Evolutionary conservation across 2,113 vertebrate genomes (phyloP).

Genomic region (Xenopus tropicalis): DNA sequence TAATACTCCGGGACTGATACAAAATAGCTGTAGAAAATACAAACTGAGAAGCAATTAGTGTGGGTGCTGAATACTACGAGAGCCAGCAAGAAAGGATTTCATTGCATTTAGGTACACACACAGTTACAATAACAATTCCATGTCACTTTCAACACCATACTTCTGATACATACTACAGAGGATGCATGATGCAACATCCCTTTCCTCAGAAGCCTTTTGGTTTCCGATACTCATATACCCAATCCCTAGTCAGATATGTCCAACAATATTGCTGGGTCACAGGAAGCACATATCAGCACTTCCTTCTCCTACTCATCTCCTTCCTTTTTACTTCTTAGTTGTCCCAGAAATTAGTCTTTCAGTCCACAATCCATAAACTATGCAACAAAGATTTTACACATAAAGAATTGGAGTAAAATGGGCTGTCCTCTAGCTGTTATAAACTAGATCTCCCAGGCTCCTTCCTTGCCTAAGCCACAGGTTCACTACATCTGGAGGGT

Average conservation of each 20-base stretch:
- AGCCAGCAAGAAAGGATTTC: no score
- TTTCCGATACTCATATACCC: slow-evolving; percentile 49
- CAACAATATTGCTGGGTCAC: slow-evolving; percentile 30
- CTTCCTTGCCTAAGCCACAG: no score
- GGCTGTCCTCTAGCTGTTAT: no score
- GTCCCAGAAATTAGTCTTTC: slow-evolving; percentile 25
- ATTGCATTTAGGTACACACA: no score
- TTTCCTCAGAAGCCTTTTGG: slow-evolving; percentile 48
- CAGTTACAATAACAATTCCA: neutral
- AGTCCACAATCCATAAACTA: neutral
- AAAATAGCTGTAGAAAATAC: no score
- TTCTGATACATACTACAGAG: slow-evolving; percentile 15
- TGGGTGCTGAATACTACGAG: no score
- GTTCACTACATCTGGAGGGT: no score
- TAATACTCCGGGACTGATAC: no score
- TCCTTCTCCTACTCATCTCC: slow-evolving; percentile 24
- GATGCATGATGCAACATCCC: slow-evolving; percentile 20
- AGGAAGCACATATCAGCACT: slow-evolving; percentile 50
- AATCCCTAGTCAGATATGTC: slow-evolving; percentile 33
- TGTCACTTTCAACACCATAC: neutral
- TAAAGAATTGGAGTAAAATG: no score
- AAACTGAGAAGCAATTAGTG: no score
- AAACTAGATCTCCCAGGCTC: no score
- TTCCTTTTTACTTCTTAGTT: slow-evolving; percentile 7
- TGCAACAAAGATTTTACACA: neutral